Conservation (phyloP, 1,140 invertebrate species). For the Akabosia matsudoensis region DNA sequence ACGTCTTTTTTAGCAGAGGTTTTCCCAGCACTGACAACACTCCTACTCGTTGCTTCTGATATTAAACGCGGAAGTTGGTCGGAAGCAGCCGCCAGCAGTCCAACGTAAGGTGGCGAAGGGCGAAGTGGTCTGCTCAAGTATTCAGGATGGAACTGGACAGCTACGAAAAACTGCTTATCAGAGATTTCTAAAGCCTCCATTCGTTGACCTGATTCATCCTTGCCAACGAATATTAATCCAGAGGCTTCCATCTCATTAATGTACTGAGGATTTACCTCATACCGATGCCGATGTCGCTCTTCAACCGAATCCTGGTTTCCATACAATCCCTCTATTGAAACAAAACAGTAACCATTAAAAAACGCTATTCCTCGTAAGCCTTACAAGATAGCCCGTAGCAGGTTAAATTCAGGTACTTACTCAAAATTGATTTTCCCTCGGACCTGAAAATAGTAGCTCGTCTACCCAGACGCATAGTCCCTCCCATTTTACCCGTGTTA, state of each 20-base stretch:
- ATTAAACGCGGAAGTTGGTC: conserved; percentile 59
- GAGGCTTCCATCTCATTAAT: conserved; percentile 71
- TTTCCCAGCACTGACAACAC: not conserved
- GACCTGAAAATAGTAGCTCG: conserved; percentile 75
- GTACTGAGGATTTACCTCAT: conserved; percentile 90
- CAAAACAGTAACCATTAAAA: not conserved
- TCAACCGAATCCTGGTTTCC: conserved; percentile 76
- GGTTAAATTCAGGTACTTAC: conserved; percentile 61
- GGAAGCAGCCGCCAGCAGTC: conserved; percentile 81
- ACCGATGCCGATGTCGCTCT: conserved; percentile 95
- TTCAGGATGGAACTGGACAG: conserved; percentile 96
- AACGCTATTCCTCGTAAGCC: not conserved
- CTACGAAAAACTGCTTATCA: conserved; percentile 88
- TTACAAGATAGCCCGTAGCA: too few relatives aligned
- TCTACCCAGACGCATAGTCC: conserved; percentile 95
- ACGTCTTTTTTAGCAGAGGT: too few relatives aligned
- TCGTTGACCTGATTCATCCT: conserved; percentile 65
- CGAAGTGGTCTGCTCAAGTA: conserved; percentile 89
- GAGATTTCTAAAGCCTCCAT: conserved; percentile 66
- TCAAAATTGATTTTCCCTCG: conserved; percentile 61
- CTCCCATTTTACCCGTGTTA: conserved; percentile 86
- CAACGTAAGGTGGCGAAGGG: conserved; percentile 93
- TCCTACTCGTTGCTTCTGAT: not conserved
- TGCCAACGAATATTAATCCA: conserved; percentile 92
- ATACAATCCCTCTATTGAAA: conserved; percentile 71